Conservation (phyloP, 2,113 vertebrate species). For the Thoracochromis brauschi region DNA sequence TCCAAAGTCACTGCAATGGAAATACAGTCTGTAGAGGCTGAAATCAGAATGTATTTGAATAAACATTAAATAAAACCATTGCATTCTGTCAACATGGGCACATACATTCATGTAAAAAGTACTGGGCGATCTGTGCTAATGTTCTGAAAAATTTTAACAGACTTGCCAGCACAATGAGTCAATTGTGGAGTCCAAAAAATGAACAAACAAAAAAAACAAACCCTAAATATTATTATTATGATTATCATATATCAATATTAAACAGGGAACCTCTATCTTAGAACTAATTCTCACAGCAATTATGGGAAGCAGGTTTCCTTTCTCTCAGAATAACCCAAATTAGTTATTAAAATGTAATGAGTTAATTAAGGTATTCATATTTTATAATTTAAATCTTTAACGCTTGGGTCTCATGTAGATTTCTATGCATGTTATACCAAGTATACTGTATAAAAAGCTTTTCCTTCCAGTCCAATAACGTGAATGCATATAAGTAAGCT, state of each 20-base stretch:
- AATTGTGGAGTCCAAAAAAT: not conserved
- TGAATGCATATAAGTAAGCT: not conserved
- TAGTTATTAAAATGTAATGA: not conserved
- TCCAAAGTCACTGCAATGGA: not conserved
- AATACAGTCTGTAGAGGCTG: not conserved
- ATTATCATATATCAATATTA: not conserved
- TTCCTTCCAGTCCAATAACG: not conserved
- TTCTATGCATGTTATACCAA: not conserved
- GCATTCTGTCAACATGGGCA: not conserved
- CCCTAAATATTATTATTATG: not conserved
- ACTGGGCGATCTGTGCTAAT: rapidly evolving
- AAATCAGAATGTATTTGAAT: not conserved
- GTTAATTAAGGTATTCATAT: not conserved
- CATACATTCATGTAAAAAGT: not conserved
- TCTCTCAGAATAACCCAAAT: not conserved
- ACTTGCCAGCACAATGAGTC: not conserved
- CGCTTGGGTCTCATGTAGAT: not conserved
- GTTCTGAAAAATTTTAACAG: not conserved
- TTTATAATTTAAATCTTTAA: not conserved
- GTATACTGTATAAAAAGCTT: not conserved
- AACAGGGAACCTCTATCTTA: not conserved
- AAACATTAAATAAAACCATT: not conserved
- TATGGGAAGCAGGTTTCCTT: not conserved
- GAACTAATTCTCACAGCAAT: not conserved
- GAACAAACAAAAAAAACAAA: rapidly evolving